phyloP scores from a whole-genome alignment of 2,113 vertebrate genomes.

The Hyla sarda region DNA sequence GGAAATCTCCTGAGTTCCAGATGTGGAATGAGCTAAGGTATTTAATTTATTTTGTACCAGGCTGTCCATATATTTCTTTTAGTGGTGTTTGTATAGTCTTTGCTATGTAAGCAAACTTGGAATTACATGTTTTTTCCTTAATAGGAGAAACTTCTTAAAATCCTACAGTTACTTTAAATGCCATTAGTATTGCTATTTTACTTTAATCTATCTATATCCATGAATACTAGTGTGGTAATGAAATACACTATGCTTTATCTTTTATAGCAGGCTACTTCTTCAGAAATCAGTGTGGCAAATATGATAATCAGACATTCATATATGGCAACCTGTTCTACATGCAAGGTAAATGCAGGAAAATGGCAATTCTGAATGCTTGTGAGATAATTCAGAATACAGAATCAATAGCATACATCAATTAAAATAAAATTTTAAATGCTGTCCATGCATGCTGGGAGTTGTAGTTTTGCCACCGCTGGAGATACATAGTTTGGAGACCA shows the following conservation, averaged over 20 bases:
- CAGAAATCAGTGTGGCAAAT: background rate
- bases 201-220: background rate
- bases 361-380: background rate
- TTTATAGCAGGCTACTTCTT: background rate
- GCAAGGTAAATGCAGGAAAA: background rate
- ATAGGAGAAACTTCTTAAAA: background rate
- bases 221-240: background rate
- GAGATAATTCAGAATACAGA: background rate
- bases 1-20: conserved; percentile 30
- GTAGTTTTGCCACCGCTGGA: too few species aligned
- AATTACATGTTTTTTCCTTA: background rate
- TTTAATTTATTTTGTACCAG: conserved; percentile 34
- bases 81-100: conserved; percentile 30
- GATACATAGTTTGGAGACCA: too few species aligned
- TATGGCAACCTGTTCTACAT: background rate
- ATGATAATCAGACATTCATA: background rate
- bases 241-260: background rate
- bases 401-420: too few species aligned
- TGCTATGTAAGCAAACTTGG: conserved; percentile 18
- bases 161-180: background rate
- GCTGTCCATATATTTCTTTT: conserved; percentile 18
- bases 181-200: background rate
- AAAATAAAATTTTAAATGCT: too few species aligned
- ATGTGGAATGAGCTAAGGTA: conserved; percentile 33
- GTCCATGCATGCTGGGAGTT: too few species aligned